Base-by-base conservation (phyloP, 2,797 vertebrate genomes). In the Pitangus sulphuratus region DNA sequence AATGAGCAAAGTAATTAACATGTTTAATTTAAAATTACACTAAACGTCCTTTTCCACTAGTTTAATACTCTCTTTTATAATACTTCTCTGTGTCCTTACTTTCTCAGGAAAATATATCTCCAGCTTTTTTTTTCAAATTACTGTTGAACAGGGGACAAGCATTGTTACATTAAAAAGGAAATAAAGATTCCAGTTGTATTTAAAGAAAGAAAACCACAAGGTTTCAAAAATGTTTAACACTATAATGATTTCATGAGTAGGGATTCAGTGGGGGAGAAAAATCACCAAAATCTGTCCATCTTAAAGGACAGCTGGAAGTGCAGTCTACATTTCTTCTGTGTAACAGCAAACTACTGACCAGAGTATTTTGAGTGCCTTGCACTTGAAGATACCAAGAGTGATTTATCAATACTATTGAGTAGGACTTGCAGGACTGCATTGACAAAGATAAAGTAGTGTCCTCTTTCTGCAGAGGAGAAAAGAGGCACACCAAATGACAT, bases 11-110 rank as follows among this genome's bases (percentile, higher is more conserved):
- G 28, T 42, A 1, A 1, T 83, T 69, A 62, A 33, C 78, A 51
- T 30, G 1, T 60, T 68, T 51, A 31, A 40, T 82, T 69, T 58
- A 61, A 79, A 79, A 64, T 60, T 35, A 4, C 30, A 71, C 26
- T 61, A 50, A 75, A 56, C 0, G 0, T 11, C 2, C 20, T 68
- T 70, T 62, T 2, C 3, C 6, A 18, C 12, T 28, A 10, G 4
- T 75, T 66, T 64, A 54, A 12, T 56, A 47, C 7, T 72, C 1
- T 11, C 14, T 90, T 81, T 78, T 39, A 15, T 50, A 20, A 15
- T 44, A 84, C 12, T 81, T 65, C 21, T 42, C 18, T 51, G 5
- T 72, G 39, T 74, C 31, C 22, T 51, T 82, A 39, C 8, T 48
- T 74, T 79, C 47, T 91, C 20, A 82, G 11, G 6, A 58, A 84